phyloP scores from a whole-genome alignment of 2,113 vertebrate species.

The Muntiacus muntjak region DNA sequence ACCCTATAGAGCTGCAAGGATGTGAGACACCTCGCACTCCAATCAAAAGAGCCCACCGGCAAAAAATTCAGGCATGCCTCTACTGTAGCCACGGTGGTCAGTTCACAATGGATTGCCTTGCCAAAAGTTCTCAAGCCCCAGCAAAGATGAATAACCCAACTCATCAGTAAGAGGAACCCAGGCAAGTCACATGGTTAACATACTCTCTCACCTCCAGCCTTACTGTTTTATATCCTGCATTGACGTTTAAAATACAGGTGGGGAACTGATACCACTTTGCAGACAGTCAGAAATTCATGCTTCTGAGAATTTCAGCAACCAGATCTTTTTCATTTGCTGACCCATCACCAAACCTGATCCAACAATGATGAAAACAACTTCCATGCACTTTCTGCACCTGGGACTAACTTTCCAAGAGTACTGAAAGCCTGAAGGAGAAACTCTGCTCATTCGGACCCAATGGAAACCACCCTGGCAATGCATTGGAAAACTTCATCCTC shows the following conservation, averaged over 20 bases:
- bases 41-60: slow-evolving; percentile 34
- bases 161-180: too few relatives aligned
- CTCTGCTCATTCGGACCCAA: not conserved
- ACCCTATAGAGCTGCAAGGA: not conserved
- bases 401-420: not conserved
- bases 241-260: not conserved
- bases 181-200: too few relatives aligned
- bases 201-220: too few relatives aligned
- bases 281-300: not conserved
- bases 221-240: too few relatives aligned
- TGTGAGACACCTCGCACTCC: slow-evolving; percentile 28
- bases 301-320: not conserved
- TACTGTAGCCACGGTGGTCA: slow-evolving; percentile 54
- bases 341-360: too few relatives aligned
- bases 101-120: too few relatives aligned
- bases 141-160: too few relatives aligned
- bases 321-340: not conserved
- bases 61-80: slow-evolving; percentile 50
- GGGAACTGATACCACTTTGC: not conserved
- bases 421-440: not conserved
- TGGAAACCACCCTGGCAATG: not conserved
- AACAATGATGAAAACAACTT: not conserved
- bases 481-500: not conserved
- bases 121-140: too few relatives aligned
- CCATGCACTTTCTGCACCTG: not conserved